Evolutionary conservation across 1,140 invertebrate species (phyloP), one percentile per base, ranked within the genome.

Genomic region (Aphelinus certus): DNA sequence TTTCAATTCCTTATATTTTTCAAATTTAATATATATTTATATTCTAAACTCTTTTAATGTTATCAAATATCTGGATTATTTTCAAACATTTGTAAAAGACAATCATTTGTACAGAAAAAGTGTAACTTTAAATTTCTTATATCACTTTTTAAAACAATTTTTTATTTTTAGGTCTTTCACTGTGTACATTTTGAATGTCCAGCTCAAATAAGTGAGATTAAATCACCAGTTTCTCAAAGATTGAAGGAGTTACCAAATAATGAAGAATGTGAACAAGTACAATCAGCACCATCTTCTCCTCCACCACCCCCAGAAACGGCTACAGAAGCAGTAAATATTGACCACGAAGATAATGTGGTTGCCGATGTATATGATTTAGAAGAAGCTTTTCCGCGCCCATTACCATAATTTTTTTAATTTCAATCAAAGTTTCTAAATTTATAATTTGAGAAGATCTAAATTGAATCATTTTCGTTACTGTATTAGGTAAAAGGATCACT

Each of bases 161-260:
- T 56, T 49, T 47, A 45, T 51, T 80, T 85, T 42, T 75, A 97
- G 95, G 96, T 98, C 62, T 99, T 99, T 86, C 98, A 99, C 85
- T 96, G 96, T 85, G 97, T 99, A 47, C 97, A 99, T 88, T 95
- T 99, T 86, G 98, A 99, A 88, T 98, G 96, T 85, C 97, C 97
- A 7, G 92, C 93, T 10, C 92, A 94, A 85, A 78, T 82, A 71
- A 68, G 9, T 61, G 66, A 76, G 2, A 42, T 70, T 47, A 85
- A 85, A 76, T 82, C 81, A 45, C 70, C 80, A 5, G 55, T 78
- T 43, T 70, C 62, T 79, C 72, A 78, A 83, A 76, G 56, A n/a
- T 73, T 76, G 49, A 72, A 72, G 47, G 63, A 62, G 26, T 49
- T 67, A 51, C 9, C 26, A 58, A 58, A 4, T 57, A 73, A 64